phyloP scores from a whole-genome alignment of 2,888 invertebrate genomes.

The Beris chalybata region DNA sequence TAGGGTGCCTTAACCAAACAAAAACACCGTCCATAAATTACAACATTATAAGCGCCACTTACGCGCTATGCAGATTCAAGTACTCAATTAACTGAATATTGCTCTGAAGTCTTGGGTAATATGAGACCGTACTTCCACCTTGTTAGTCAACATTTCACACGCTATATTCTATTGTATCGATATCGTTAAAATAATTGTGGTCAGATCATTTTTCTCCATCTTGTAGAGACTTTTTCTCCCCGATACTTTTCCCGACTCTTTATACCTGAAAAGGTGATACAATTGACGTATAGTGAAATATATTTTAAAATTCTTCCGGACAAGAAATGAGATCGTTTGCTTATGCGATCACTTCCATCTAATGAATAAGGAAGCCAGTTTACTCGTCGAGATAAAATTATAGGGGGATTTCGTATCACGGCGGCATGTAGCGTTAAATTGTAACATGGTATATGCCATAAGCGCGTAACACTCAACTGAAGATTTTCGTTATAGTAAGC shows the following conservation, averaged over 20 bases:
- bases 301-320: conserved; percentile 25
- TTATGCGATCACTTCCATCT: conserved; percentile 18
- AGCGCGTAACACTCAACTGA: too few relatives aligned
- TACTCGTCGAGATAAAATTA: conserved; percentile 25
- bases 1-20: too few relatives aligned
- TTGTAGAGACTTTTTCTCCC: not conserved
- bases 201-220: conserved; percentile 16
- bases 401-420: conserved; percentile 19
- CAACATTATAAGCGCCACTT: too few relatives aligned
- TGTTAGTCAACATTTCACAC: conserved; percentile 26
- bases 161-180: conserved; percentile 5
- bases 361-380: conserved; percentile 27
- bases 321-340: conserved; percentile 19
- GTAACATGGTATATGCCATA: too few relatives aligned
- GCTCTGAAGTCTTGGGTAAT: conserved; percentile 20
- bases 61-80: not conserved
- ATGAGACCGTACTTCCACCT: conserved; percentile 25
- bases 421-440: too few relatives aligned
- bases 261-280: conserved; percentile 6
- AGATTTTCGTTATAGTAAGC: too few relatives aligned
- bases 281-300: not conserved
- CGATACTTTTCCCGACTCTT: not conserved
- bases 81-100: not conserved
- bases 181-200: conserved; percentile 11
- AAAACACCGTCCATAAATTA: too few relatives aligned